These are phyloP conservation scores for Scolopax rusticola DNA, from an alignment of 2,797 vertebrate species.

Conservation along the genomic window DNA sequence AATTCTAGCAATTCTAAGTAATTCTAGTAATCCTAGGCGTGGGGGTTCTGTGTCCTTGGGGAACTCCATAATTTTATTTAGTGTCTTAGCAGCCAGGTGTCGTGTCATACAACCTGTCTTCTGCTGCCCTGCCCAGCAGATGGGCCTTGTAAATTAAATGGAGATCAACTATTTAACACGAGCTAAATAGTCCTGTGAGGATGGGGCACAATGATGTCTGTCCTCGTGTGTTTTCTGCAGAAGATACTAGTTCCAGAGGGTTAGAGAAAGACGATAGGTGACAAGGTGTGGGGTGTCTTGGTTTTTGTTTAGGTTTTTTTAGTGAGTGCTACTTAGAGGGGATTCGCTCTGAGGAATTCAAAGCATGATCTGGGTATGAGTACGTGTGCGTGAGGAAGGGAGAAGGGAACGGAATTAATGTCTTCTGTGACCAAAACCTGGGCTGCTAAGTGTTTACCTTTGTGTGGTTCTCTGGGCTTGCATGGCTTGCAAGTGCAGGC, in stretches of 20 bases:
- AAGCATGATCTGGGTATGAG: not conserved
- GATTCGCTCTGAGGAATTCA: not conserved
- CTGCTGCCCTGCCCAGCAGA: not conserved
- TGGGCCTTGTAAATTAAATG: constrained; percentile 16
- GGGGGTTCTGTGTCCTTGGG: not conserved
- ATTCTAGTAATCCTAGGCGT: too few species aligned
- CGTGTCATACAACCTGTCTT: not conserved
- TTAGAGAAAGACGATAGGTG: not conserved
- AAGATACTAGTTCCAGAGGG: not conserved
- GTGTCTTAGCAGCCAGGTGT: not conserved
- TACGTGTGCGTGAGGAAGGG: not conserved
- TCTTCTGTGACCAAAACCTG: not conserved
- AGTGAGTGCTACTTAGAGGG: not conserved
- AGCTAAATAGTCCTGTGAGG: not conserved
- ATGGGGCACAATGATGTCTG: not conserved
- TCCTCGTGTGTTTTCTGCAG: not conserved
- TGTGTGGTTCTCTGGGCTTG: not conserved
- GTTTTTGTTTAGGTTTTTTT: not conserved
- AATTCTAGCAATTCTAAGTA: not conserved
- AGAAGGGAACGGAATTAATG: not conserved
- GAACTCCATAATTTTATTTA: not conserved
- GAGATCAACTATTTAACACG: not conserved
- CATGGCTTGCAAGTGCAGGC: not conserved
- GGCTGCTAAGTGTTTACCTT: not conserved
- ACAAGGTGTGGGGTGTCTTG: not conserved